Percentiles rank a stretch among this genome's conserved stretches.
Evolutionary conservation across 2,888 invertebrate species (phyloP).

Genomic region (Conistra vaccinii): DNA sequence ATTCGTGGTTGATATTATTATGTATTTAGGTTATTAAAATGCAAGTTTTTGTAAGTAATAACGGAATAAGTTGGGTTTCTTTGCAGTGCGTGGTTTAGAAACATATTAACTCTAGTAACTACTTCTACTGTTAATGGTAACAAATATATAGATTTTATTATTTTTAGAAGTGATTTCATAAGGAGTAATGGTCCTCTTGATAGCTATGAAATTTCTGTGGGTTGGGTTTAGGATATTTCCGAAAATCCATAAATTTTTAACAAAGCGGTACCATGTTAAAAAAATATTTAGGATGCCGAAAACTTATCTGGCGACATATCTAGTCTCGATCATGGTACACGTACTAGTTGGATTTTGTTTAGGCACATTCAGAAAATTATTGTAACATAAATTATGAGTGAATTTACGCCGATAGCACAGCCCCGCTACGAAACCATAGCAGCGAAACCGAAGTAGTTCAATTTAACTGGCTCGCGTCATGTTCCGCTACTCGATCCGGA

Average conservation of each 20-base stretch:
- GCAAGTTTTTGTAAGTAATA: not conserved
- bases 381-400: not conserved
- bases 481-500: too few species aligned
- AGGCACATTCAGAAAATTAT: not conserved
- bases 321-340: not conserved
- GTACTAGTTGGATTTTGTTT: not conserved
- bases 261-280: not conserved
- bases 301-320: not conserved
- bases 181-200: not conserved
- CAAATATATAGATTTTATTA: not conserved
- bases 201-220: not conserved
- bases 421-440: too few species aligned
- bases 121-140: not conserved
- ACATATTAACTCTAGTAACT: not conserved
- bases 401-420: too few species aligned
- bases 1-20: constrained; percentile 25
- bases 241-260: too few species aligned
- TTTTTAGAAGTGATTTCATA: not conserved
- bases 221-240: not conserved
- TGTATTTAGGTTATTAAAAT: not conserved
- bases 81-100: not conserved
- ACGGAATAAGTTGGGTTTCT: not conserved
- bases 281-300: not conserved
- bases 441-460: too few species aligned
- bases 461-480: too few species aligned